Evolutionary conservation across 2,888 invertebrate genomes (phyloP), one percentile per base, ranked within the genome.

Genomic region (Lysandra bellargus): DNA sequence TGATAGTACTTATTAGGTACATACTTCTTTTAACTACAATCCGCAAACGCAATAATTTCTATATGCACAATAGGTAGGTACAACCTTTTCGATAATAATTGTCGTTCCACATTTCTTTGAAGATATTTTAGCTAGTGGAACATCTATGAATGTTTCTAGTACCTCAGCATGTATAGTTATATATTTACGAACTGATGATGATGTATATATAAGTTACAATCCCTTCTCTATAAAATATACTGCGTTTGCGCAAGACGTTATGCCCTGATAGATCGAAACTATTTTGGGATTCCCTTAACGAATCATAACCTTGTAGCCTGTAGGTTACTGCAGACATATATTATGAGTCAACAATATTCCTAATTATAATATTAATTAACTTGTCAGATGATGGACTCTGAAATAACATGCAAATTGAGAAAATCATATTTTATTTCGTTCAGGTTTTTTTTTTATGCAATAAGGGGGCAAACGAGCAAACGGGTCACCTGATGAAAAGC

Each of bases 261-360:
- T 74, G 74, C 74, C 40, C 44, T 49, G 75, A 14, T 75, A 53
- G 49, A 30, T 17, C 57, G 23, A 79, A 60, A 82, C 81, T 53
- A 49, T 78, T 69, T 80, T 69, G 78, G 80, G 80, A 79, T 80
- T 80, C 78, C 81, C 80, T 77, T 33, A 57, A 53, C 33, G 69
- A 64, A 69, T 33, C 73, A 44, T 30, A 57, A 64, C 60, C 57
- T 69, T 69, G 64, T 30, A 64, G 64, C 57, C 23, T 30, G 30
- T 23, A 64, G 64, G 30, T 14, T 4, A 33, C 4, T 37, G 69
- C 33, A 37, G 69, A 53, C 44, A 6, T 14, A 49, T 30, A 33
- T n/a, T 49, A 3, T 49, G 9, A 3, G 14, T 44, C 49, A 7
- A 6, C 23, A 61, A 61, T 7, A n/a, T 61, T 1, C 6, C 7